Percentiles rank a stretch among this genome's conserved stretches.
phyloP scores from a whole-genome alignment of 2,888 invertebrate genomes.

The Gymnocheta viridis region DNA sequence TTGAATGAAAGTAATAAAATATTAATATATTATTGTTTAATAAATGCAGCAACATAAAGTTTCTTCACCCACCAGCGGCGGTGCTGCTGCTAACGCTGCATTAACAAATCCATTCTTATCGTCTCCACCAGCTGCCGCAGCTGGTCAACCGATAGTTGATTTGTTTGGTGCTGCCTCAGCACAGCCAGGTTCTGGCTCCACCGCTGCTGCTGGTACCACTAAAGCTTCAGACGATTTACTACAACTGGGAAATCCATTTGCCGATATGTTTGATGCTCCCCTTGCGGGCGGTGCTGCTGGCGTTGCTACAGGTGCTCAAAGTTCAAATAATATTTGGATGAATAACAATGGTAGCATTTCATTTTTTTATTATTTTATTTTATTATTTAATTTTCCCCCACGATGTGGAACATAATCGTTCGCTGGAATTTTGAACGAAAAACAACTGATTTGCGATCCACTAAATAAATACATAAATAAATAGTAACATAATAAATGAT shows the following conservation, averaged over 20 bases:
- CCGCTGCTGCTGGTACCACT: slow-evolving; percentile 81
- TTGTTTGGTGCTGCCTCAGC: slow-evolving; percentile 85
- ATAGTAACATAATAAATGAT: too few species aligned
- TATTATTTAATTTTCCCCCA: slow-evolving; percentile 65
- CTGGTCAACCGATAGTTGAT: slow-evolving; percentile 88
- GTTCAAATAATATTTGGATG: slow-evolving; percentile 83
- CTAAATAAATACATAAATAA: too few species aligned
- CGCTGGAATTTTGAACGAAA: too few species aligned
- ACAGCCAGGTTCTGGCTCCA: slow-evolving; percentile 78
- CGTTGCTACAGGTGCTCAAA: slow-evolving; percentile 76
- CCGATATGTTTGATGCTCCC: slow-evolving; percentile 93
- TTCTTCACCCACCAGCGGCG: slow-evolving; percentile 88
- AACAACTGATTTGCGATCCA: too few species aligned
- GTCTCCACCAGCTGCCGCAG: slow-evolving; percentile 84
- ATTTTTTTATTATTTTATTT: slow-evolving; percentile 70
- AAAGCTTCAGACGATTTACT: slow-evolving; percentile 95
- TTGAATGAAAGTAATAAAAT: background rate
- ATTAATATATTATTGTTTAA: slow-evolving; percentile 50
- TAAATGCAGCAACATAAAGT: slow-evolving; percentile 86
- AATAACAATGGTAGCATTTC: slow-evolving; percentile 83
- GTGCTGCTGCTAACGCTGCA: slow-evolving; percentile 83
- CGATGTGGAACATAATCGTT: too few species aligned
- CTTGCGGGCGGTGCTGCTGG: slow-evolving; percentile 80
- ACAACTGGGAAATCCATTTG: slow-evolving; percentile 95
- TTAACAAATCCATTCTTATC: slow-evolving; percentile 93